These are phyloP conservation scores for Nomada ruficornis DNA, from an alignment of 2,888 invertebrate genomes.

Conservation along the genomic window DNA sequence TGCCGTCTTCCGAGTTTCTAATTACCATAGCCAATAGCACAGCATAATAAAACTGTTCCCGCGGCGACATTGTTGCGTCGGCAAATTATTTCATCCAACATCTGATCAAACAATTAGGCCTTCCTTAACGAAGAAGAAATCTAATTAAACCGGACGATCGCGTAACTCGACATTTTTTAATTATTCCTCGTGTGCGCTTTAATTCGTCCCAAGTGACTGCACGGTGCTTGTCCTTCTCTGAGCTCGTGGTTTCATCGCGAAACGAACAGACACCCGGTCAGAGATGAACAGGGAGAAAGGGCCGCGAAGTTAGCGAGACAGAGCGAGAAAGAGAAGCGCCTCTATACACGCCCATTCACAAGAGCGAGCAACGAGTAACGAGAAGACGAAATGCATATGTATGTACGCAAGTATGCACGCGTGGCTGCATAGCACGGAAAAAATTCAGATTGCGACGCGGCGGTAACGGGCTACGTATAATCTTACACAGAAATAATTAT, in stretches of 20 bases:
- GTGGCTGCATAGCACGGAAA: conserved; percentile 1
- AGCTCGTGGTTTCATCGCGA: conserved; percentile 6
- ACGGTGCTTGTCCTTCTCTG: conserved; percentile 53
- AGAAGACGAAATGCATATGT: conserved; percentile 32
- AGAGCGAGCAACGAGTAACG: conserved; percentile 28
- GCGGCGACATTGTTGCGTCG: too few species aligned
- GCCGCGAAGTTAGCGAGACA: conserved; percentile 5
- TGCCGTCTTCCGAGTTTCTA: too few species aligned
- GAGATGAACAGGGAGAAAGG: conserved; percentile 13
- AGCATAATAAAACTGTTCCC: too few species aligned
- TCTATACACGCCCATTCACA: conserved; percentile 48
- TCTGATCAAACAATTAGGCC: neutral
- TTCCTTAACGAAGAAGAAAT: too few species aligned
- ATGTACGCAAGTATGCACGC: neutral
- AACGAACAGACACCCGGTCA: conserved; percentile 10
- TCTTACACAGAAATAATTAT: conserved; percentile 52
- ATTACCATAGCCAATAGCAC: too few species aligned
- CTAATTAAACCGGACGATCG: too few species aligned
- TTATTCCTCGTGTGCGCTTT: conserved; percentile 70
- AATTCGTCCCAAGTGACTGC: conserved; percentile 66
- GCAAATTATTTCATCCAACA: neutral
- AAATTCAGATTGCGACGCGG: conserved; percentile 25
- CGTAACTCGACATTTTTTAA: conserved; percentile 58
- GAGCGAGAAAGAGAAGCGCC: conserved; percentile 23
- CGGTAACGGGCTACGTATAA: conserved; percentile 27